phyloP scores from a whole-genome alignment of 1,140 invertebrate species.

The Megalonaias nervosa region DNA sequence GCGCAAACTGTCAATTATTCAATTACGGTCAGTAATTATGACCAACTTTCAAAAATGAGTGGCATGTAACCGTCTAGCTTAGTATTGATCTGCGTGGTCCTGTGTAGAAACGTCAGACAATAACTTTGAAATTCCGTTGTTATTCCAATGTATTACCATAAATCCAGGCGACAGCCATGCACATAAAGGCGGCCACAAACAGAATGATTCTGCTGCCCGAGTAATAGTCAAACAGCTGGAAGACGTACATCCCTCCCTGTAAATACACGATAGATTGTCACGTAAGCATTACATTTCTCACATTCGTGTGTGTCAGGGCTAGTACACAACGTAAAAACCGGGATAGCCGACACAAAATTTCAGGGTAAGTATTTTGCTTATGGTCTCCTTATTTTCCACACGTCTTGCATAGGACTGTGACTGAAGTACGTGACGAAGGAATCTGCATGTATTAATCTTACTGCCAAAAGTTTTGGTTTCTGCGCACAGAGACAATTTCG shows the following conservation, averaged over 20 bases:
- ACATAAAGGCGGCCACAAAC: constrained; percentile 81
- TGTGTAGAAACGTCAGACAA: neutral
- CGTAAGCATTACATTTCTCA: too few relatives aligned
- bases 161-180: constrained; percentile 81
- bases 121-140: constrained; percentile 54
- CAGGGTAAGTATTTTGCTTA: too few relatives aligned
- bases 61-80: neutral
- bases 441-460: too few relatives aligned
- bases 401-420: too few relatives aligned
- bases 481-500: too few relatives aligned
- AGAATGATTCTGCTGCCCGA: constrained; percentile 80
- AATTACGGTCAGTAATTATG: neutral
- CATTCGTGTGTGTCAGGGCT: too few relatives aligned
- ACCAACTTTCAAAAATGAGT: neutral
- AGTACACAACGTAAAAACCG: too few relatives aligned
- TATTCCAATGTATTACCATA: constrained; percentile 75
- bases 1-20: neutral
- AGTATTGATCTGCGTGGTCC: neutral
- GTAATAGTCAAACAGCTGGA: constrained; percentile 82
- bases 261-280: constrained; percentile 1
- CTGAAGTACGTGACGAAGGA: too few relatives aligned
- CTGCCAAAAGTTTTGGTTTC: too few relatives aligned
- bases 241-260: constrained; percentile 81
- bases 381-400: too few relatives aligned
- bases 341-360: too few relatives aligned